These are phyloP conservation scores for Drosophila micromelanica DNA, from an alignment of 1,140 invertebrate species.

Conservation along the genomic window DNA sequence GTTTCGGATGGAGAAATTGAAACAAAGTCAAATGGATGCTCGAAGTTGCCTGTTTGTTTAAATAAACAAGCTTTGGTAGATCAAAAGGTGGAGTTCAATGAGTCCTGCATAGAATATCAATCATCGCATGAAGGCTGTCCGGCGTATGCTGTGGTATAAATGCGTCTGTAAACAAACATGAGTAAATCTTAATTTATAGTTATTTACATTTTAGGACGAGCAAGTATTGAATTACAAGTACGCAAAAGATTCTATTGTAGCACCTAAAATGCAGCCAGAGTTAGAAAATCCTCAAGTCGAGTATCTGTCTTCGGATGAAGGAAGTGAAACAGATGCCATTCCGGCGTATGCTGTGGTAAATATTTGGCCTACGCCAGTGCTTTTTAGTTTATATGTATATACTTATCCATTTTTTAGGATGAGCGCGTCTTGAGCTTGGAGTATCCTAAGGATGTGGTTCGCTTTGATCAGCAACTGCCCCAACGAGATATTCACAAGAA, in stretches of 20 bases:
- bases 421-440: constrained; percentile 53
- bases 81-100: neutral
- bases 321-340: constrained; percentile 26
- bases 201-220: constrained; percentile 23
- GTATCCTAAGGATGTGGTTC: constrained; percentile 57
- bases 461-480: constrained; percentile 44
- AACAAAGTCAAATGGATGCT: neutral
- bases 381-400: too few relatives aligned
- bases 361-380: neutral
- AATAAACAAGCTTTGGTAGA: neutral
- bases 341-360: constrained; percentile 18
- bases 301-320: constrained; percentile 27
- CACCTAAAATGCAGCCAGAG: too few relatives aligned
- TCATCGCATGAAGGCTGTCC: constrained; percentile 48
- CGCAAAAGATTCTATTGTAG: neutral
- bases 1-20: neutral
- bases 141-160: constrained; percentile 39
- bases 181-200: neutral
- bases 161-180: neutral
- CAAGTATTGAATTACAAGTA: neutral
- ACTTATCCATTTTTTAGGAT: constrained; percentile 13
- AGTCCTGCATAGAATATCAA: neutral
- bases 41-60: neutral
- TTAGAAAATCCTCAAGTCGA: neutral
- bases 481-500: neutral